Conservation (phyloP, 2,113 vertebrate species). For the Otis tarda region DNA sequence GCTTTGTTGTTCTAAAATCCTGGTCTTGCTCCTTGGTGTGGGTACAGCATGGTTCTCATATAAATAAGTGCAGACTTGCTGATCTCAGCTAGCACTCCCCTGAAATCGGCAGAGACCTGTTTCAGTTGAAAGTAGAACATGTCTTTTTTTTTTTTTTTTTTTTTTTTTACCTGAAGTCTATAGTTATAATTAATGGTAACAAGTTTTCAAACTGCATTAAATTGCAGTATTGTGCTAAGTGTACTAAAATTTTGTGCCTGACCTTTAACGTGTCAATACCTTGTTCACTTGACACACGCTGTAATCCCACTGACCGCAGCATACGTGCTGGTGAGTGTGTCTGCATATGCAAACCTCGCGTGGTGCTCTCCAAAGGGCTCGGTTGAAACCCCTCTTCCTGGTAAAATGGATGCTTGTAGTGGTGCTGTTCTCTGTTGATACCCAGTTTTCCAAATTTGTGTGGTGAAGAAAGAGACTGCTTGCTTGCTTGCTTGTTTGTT, state of each 20-base stretch:
- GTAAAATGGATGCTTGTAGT: background rate
- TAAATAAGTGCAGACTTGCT: background rate
- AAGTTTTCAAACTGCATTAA: background rate
- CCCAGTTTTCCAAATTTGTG: background rate
- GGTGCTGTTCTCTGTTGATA: background rate
- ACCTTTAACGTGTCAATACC: background rate
- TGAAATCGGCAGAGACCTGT: background rate
- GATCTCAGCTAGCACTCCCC: background rate
- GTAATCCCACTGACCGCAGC: background rate
- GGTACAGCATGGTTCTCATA: background rate
- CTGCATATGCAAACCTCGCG: background rate
- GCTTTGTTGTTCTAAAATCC: background rate
- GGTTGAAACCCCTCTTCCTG: background rate
- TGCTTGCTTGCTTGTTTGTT: background rate
- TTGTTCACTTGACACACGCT: background rate
- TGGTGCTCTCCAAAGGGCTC: background rate
- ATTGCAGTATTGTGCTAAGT: background rate
- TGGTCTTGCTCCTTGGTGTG: background rate
- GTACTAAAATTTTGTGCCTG: constrained; percentile 12
- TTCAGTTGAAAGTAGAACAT: background rate
- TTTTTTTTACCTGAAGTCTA: background rate
- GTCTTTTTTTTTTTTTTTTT: background rate
- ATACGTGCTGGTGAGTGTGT: background rate
- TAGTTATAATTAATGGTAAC: background rate
- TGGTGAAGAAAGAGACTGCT: background rate